Base-by-base conservation (phyloP, 1,140 invertebrate genomes). In the Andricus grossulariae region DNA sequence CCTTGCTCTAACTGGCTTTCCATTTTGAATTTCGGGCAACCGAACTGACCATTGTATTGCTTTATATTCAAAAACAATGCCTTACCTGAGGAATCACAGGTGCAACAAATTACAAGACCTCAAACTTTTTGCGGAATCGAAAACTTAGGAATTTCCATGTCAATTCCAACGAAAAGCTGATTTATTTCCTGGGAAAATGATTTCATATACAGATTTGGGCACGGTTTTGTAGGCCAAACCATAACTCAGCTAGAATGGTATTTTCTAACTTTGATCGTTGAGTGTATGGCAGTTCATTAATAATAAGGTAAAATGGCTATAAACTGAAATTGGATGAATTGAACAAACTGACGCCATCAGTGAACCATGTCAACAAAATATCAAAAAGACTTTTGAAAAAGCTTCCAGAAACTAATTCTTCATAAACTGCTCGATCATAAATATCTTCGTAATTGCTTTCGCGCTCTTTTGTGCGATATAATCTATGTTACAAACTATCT, bases 281-380 rank as follows among this genome's bases (percentile, higher is more conserved):
- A 1, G n/a, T 49, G 21, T 57, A 83, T 1, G 74, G 75, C 10
- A 83, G 60, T 71, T 83, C 79, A 39, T 83, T 87, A 5, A 88
- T 77, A 11, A 71, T 72, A 5, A 85, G 45, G 72, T 87, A 80
- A 50, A 87, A 78, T 49, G 86, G 87, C 86, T 86, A 88, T 32
- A 87, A 73, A 57, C 73, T 75, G 25, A 76, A 74, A 75, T 85
- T 83, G 1, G 85, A 88, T 6, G 85, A 88, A 45, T 84, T 83
- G 49, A 85, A 88, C 10, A 87, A 50, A 15, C 76, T 50, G 12
- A 88, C 75, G 13, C 84, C 85, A 77, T 88, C 86, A 0, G 83
- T 81, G 54, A 83, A 77, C 79, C 77, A 80, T 4, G 55, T 80
- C 0, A 84, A 79, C 13, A 80, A 75, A n/a, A 82, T 80, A 70